Evolutionary conservation across 37 sponge, comb jelly and placozoan genomes (phyloP), one percentile per base, ranked within the genome.

Genomic region (Halichondria panicea): DNA sequence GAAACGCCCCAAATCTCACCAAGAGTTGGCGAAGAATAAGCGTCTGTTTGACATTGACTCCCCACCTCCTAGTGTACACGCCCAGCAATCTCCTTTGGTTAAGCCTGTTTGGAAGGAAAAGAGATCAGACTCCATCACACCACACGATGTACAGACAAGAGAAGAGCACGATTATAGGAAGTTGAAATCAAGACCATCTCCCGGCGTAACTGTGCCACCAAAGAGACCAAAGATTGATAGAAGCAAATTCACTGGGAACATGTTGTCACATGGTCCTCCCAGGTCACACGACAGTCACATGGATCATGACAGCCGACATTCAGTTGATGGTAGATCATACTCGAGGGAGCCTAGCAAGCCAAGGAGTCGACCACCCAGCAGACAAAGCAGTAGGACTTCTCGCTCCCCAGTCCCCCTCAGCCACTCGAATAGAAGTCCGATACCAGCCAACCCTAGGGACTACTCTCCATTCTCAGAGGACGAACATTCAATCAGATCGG

Each of bases 291-390:
- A n/a, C n/a, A n/a, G n/a, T n/a, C n/a, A 6, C n/a, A 7, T n/a
- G 12, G 60, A 58, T 25, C 60, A 58, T 21, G 25, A 22, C 60
- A 7, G 25, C n/a, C 60, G 6, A 12, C 60, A 58, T n/a, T 21
- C 15, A 12, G n/a, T n/a, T n/a, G 60, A 58, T 7, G 25, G 60
- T 58, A 21, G 60, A 41, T 2, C 28, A 1, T 43, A 40, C 68
- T 66, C 68, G 41, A 38, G 68, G 25, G 68, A 66, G 43, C 68
- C 68, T 40, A 25, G 43, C 2, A 28, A 66, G 12, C 43, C 68
- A 33, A 33, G 44, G 4, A 66, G 68, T 41, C 68, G 68, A 19
- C 68, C 68, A 11, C 44, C 68, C 22, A 66, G 68, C 42, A 21
- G 43, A 19, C 68, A 66, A 19, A 40, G 68, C 44, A 18, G 3